These are phyloP conservation scores for Stramonita haemastoma DNA, from an alignment of 2,888 invertebrate genomes.

Conservation along the genomic window DNA sequence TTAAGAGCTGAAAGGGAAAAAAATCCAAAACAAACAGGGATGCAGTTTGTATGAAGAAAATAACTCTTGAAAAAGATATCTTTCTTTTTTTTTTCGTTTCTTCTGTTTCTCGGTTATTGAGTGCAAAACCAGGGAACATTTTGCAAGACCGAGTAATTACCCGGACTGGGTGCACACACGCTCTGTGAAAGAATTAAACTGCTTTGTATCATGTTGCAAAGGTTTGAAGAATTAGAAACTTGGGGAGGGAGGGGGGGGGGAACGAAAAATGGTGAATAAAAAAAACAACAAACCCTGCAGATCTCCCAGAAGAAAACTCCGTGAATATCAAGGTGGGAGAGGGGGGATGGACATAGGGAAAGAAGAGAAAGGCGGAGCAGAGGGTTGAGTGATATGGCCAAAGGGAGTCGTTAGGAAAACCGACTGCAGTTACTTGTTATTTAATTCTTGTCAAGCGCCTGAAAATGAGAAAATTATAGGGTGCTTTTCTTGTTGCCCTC, in stretches of 20 bases:
- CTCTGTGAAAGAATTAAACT: background rate
- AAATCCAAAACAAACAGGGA: no score
- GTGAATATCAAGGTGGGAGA: background rate
- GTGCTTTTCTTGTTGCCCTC: background rate
- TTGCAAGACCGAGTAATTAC: background rate
- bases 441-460: constrained; percentile 23
- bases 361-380: background rate
- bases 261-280: background rate
- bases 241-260: background rate
- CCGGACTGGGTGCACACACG: background rate
- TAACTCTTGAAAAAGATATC: no score
- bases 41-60: no score
- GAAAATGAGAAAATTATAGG: constrained; percentile 26
- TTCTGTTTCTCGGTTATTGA: no score
- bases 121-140: no score
- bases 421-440: constrained; percentile 15
- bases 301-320: background rate
- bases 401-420: background rate
- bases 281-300: background rate
- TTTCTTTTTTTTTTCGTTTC: no score
- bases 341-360: background rate
- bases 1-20: no score
- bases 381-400: background rate
- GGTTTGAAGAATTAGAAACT: background rate
- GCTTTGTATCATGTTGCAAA: constrained; percentile 13